Evolutionary conservation across 2,888 invertebrate species (phyloP).

Genomic region (Pristionchus japonicus): DNA sequence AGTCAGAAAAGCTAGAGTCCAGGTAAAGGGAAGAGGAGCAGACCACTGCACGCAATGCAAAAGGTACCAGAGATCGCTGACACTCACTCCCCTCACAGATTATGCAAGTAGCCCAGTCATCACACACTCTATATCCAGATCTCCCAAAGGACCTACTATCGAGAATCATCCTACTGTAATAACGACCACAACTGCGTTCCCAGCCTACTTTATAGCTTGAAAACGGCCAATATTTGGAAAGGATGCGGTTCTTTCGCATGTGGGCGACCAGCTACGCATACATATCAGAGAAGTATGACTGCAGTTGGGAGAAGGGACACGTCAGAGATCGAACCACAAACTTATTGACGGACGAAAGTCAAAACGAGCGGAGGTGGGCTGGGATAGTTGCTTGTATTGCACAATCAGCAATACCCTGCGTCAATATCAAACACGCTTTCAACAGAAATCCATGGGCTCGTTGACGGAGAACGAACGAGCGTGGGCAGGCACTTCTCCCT

Average conservation of each 20-base stretch:
- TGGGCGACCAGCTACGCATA: constrained; percentile 9
- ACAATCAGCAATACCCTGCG: too few relatives aligned
- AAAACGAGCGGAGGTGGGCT: not conserved
- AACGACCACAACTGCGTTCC: not conserved
- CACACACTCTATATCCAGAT: not conserved
- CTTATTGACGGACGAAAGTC: not conserved
- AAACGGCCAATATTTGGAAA: not conserved
- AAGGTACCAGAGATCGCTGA: not conserved
- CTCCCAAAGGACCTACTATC: not conserved
- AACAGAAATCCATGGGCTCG: too few relatives aligned
- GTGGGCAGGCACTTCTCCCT: too few relatives aligned
- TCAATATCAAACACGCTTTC: too few relatives aligned
- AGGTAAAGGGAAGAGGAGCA: not conserved
- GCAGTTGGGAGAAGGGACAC: not conserved
- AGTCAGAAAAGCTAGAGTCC: not conserved
- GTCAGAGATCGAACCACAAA: not conserved
- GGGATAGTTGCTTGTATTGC: too few relatives aligned
- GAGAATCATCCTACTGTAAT: not conserved
- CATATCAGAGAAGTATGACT: not conserved
- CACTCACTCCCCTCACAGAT: not conserved
- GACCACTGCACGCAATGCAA: not conserved
- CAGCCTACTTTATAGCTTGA: constrained; percentile 19
- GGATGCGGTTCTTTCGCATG: not conserved
- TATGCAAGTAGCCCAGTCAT: not conserved
- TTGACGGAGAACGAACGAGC: too few relatives aligned